phyloP scores from a whole-genome alignment of 2,113 vertebrate genomes.

The Scomber japonicus region DNA sequence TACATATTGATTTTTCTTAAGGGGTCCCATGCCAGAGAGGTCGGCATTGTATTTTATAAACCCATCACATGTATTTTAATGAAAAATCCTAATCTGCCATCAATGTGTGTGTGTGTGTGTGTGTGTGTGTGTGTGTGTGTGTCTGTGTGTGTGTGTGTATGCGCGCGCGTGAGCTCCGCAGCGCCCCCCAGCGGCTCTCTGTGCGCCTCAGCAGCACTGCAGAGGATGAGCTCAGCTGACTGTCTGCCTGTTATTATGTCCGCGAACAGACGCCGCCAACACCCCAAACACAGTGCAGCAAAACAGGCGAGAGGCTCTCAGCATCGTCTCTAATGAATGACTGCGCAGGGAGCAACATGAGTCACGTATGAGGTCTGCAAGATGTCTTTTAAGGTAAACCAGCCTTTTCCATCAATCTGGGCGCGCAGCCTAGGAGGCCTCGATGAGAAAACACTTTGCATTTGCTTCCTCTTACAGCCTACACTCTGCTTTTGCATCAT shows the following conservation, averaged over 20 bases:
- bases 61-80: too few species aligned
- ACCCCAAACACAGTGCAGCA: constrained; percentile 73
- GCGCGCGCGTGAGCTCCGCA: not conserved
- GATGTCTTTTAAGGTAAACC: constrained; percentile 87
- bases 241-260: constrained; percentile 58
- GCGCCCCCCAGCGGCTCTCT: constrained; percentile 44
- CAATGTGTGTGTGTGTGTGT: too few species aligned
- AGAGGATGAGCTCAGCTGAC: constrained; percentile 67
- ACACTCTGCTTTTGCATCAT: not conserved
- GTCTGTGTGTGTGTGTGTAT: too few species aligned
- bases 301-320: constrained; percentile 47
- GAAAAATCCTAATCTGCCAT: too few species aligned
- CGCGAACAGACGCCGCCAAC: constrained; percentile 57
- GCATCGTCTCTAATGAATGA: constrained; percentile 58
- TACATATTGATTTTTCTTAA: too few species aligned
- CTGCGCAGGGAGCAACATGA: constrained; percentile 68
- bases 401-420: constrained; percentile 25
- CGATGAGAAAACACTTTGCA: constrained; percentile 6
- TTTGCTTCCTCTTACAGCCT: constrained; percentile 10
- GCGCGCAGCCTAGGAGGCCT: constrained; percentile 24
- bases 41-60: too few species aligned
- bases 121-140: too few species aligned
- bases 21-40: too few species aligned
- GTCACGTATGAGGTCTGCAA: constrained; percentile 75
- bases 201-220: constrained; percentile 41